Evolutionary conservation across 1,140 invertebrate species (phyloP), one percentile per base, ranked within the genome.

Genomic region (Cylas formicarius): DNA sequence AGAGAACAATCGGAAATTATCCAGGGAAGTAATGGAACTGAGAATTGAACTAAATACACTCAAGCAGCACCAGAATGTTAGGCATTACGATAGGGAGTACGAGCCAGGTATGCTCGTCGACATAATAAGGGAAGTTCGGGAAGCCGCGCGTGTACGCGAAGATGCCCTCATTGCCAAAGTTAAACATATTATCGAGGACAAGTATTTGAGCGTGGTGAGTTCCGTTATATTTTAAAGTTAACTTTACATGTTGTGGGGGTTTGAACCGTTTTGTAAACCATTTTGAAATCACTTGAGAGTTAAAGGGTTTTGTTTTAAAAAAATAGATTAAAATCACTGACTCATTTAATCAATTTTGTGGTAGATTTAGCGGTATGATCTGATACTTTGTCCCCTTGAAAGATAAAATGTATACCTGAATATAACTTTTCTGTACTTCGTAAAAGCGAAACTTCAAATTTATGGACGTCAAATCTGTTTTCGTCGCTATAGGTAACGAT

Each of bases 61-160:
- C 63, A 73, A 66, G 36, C 64, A 55, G 66, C 73, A 46, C 53
- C 59, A 50, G 52, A 65, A 50, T 63, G 64, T 31, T 63, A 70
- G 55, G 28, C 54, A 57, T 46, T 60, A 50, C 35, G 61, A 66
- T 27, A 57, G 65, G n/a, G 72, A 74, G 50, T 85, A 85, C 63
- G 76, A 81, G 23, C 82, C 83, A 3, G 83, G 83, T 48, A 80
- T 82, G 71, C 69, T 86, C 53, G 67, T 73, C 54, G 82, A 85
- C 65, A 68, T 85, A 49, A 80, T 86, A 40, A 71, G 81, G 4
- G 83, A 86, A 65, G 80, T 86, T 5, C 68, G 82, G 44, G 81
- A 86, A 58, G 81, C 82, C 11, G 79, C 81, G 2, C 72, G 77
- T 44, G 67, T 80, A 2, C 69, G 81, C 11, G 82, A 86, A 52